Evolutionary conservation across 2,888 invertebrate species (phyloP).

Genomic region (Nymphalis c-album): DNA sequence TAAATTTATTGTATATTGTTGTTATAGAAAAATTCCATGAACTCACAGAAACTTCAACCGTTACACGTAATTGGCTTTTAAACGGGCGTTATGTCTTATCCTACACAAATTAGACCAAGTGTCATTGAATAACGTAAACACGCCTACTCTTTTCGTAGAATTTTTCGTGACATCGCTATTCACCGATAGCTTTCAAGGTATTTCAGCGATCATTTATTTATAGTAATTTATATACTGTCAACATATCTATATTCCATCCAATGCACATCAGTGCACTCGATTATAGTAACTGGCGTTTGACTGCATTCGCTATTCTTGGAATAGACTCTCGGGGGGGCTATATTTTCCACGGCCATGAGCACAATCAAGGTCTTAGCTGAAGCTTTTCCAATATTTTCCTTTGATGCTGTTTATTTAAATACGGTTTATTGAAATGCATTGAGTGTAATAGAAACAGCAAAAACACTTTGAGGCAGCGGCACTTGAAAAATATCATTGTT

Average conservation of each 20-base stretch:
- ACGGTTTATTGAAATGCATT: too few species aligned
- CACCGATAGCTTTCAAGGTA: neutral
- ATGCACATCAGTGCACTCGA: constrained; percentile 54
- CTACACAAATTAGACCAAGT: neutral
- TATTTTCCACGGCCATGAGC: constrained; percentile 46
- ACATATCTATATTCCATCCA: constrained; percentile 26
- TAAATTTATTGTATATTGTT: too few species aligned
- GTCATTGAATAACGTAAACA: constrained; percentile 3
- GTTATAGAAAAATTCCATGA: too few species aligned
- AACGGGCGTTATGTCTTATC: neutral
- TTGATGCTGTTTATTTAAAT: constrained; percentile 11
- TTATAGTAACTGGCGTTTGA: constrained; percentile 49
- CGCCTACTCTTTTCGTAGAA: constrained; percentile 5
- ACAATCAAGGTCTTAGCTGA: constrained; percentile 9
- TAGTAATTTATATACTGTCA: constrained; percentile 12
- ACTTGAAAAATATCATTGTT: too few species aligned
- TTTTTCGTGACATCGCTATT: constrained; percentile 1
- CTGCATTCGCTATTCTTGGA: constrained; percentile 56
- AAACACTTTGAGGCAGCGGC: too few species aligned
- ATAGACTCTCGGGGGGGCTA: constrained; percentile 47
- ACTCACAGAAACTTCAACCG: neutral
- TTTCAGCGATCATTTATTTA: constrained; percentile 8
- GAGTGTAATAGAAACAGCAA: too few species aligned
- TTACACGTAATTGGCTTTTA: neutral
- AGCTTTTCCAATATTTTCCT: constrained; percentile 4